Base-by-base conservation (phyloP, 92 coral and sea anemone species). In the Palythoa caribaeorum region DNA sequence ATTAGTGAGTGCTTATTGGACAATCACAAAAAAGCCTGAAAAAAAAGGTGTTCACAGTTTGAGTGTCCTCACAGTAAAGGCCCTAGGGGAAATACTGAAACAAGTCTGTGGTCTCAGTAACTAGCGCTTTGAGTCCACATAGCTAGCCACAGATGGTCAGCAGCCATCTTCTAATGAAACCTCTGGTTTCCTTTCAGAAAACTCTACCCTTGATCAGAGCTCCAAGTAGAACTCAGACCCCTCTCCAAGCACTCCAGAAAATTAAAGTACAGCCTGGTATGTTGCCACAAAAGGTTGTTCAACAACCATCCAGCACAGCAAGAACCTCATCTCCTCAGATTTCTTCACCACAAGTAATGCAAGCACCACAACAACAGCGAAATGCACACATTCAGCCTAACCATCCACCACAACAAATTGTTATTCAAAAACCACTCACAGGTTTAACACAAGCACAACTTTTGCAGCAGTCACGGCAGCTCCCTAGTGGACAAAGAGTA, bases 191-290 rank as follows among this genome's bases (percentile, higher is more conserved):
- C 11, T 47, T 66, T 77, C 86, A 96, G 99, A 93, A 94, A 93
- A 96, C 99, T 38, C 88, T 96, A 21, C 99, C 99, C 15, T 71
- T 96, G 88, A 87, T 96, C 74, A 95, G 98, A 76, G 85, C 93
- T 2, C 96, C 91, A 89, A 88, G 47, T 74, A 51, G 63, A 21
- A 38, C 73, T 87, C 78, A 51, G 44, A 73, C 77, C 85, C 75
- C 51, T 87, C 76, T 83, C 69, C 86, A 85, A 78, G 77, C 92
- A 72, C 87, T 75, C 88, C 83, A 65, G 85, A 86, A 83, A 92
- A 90, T 81, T 16, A 66, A 81, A 38, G 75, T 68, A 6, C 86
- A 81, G 59, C 86, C 86, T 39, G 86, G 86, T 17, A 81, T 69
- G 20, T 74, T 71, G 5, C 86, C 86, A 65, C 86, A 81, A 17